phyloP scores from a whole-genome alignment of 2,113 vertebrate genomes.

The Ovis aries region DNA sequence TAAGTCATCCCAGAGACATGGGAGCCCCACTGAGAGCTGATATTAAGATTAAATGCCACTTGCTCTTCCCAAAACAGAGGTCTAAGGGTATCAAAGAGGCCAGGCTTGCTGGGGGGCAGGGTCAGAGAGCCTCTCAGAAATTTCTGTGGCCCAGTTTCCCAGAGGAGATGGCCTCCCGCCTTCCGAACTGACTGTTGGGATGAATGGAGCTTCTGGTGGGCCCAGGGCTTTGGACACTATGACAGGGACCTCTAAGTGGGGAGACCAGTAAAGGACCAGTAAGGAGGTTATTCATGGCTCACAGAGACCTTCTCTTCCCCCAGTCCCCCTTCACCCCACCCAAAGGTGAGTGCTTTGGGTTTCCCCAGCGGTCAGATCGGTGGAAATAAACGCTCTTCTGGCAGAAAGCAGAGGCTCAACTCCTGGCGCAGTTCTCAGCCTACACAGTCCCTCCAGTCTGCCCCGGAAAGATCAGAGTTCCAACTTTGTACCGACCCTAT shows the following conservation, averaged over 20 bases:
- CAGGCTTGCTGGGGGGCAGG: neutral
- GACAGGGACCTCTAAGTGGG: neutral
- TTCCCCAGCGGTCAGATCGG: neutral
- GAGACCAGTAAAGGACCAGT: neutral
- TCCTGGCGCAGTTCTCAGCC: neutral
- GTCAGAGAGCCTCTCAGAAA: neutral
- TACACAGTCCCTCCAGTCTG: neutral
- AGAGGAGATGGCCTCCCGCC: neutral
- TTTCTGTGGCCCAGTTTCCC: neutral
- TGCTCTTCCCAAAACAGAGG: neutral
- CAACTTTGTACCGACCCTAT: neutral
- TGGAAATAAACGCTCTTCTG: neutral
- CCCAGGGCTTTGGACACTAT: neutral
- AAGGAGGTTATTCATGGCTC: neutral
- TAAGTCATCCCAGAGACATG: neutral
- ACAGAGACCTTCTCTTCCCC: neutral
- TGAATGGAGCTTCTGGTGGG: neutral
- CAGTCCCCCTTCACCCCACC: neutral
- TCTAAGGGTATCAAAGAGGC: neutral
- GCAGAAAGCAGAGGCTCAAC: neutral
- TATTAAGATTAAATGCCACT: slow-evolving; percentile 6
- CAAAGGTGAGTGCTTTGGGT: neutral
- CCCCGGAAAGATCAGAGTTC: neutral
- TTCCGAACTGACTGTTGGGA: neutral
- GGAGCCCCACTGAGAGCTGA: neutral